Base-by-base conservation (phyloP, 2,797 vertebrate species). In the Sebastes iracundus region DNA sequence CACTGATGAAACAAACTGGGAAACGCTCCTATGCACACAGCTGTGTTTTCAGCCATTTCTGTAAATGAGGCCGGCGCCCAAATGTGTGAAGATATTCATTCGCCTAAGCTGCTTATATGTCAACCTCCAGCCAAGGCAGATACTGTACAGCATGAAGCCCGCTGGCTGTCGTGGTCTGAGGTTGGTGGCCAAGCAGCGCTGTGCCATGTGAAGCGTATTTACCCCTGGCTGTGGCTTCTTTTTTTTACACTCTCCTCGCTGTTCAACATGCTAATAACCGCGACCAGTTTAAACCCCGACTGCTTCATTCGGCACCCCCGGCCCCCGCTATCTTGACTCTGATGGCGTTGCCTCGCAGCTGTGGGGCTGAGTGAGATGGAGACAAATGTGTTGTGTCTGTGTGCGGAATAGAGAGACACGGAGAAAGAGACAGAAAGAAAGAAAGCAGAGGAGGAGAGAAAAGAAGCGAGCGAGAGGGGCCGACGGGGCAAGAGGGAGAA, bases 201-300 rank as follows among this genome's bases (percentile, higher is more conserved):
- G 85, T 72, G 80, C 71, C 60, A 75, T 25, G 64, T 85, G 73
- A 83, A 76, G 79, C 80, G 55, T 71, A 83, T 92, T 87, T 55
- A 85, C 84, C 83, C 75, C 77, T 63, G 64, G 76, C 83, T 81
- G 80, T 69, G 73, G n/a, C 13, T 73, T 46, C 42, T 13, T 38
- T 70, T 81, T 77, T 73, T 72, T 46, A 25, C 59, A 83, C 85
- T n/a, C 80, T 74, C 46, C 66, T 69, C 62, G 61, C 77, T 83
- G 72, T 73, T 87, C 72, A 77, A 72, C 81, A 90, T 87, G 90
- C 75, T 93, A 92, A 93, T 88, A 90, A 75, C 78, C 66, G 2
- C 70, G 20, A 87, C 88, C 46, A 3, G 73, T 85, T 89, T 83
- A 87, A 93, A 90, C 59, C 79, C 66, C 20, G 49, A 30, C 49